Evolutionary conservation across 37 sponge, comb jelly and placozoan genomes (phyloP), one percentile per base, ranked within the genome.

Genomic region (Haliclona indistincta): DNA sequence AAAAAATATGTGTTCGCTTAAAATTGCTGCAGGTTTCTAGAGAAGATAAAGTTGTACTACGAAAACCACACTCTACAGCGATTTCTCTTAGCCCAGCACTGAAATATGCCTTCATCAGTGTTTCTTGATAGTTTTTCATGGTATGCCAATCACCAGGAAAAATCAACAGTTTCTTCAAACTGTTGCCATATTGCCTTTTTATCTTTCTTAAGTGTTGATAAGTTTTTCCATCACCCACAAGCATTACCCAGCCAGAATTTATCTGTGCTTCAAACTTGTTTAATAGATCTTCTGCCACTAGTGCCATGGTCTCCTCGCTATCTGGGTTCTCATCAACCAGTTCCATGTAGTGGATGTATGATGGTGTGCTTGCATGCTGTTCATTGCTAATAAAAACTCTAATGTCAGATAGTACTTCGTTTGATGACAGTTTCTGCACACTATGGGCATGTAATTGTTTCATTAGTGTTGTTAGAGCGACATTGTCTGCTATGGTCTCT

Each of bases 271-370:
- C n/a, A 67, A 19, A 66, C 2, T 66, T 66, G 0, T 78, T 10
- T 2, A 78, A 41, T 11, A 76, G 52, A 43, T 64, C 53, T 11
- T 76, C 66, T 38, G 68, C 54, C 17, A 78, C 58, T 28, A 28
- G 32, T 8, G 2, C 1, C 76, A 76, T 76, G 8, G 77, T 64
- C 3, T 76, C 77, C 61, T 44, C 66, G 28, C 40, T 47, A 40
- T 76, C 77, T 22, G 77, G 77, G 42, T 76, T 42, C 19, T 76
- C 65, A 26, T 76, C 64, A 5, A 76, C 51, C 39, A 63, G 66
- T 63, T 76, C 77, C 64, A 76, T 63, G 53, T 76, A 73, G 38
- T 73, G n/a, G n/a, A n/a, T n/a, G n/a, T n/a, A n/a, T n/a, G n/a
- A n/a, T n/a, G n/a, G n/a, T n/a, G n/a, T n/a, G n/a, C n/a, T n/a